Evolutionary conservation across 2,797 vertebrate genomes (phyloP), one percentile per base, ranked within the genome.

Genomic region (Menidia menidia): DNA sequence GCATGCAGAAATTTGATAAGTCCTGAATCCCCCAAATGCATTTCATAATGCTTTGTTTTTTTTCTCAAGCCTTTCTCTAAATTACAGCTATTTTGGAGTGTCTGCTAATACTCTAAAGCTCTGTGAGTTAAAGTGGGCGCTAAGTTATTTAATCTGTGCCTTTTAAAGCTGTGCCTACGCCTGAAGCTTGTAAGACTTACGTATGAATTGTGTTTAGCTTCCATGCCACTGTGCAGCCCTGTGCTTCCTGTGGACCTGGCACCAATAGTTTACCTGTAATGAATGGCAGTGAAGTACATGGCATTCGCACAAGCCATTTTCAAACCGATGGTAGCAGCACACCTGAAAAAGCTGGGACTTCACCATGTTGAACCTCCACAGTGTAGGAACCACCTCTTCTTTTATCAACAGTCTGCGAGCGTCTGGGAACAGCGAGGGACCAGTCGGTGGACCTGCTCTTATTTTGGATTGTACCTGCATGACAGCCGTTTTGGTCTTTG

Each of bases 1-100:
- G 68, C 73, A 61, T 50, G 44, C 60, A 66, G 68, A 68, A 81
- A 83, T 66, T 75, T 72, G 81, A 84, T 70, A 60, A 47, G 62
- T 75, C 45, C 44, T 64, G 84, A 77, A 73, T 75, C 68, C 69
- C 68, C 68, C 64, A 78, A 83, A 87, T 78, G 84, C 64, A 83
- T 71, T 75, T 70, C 63, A 39, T 10, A 75, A 82, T 71, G 66
- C 56, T 82, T 52, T 78, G 60, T 73, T 41, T 83, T 82, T 82
- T 50, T 64, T 61, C 50, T 67, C 53, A 33, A 69, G 13, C 30
- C 10, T 62, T 77, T 71, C 60, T 71, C n/a, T 69, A 52, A 66
- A 64, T 62, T 48, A 14, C 57, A 71, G 57, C 69, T n/a, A n/a
- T 72, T 81, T 71, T 61, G 56, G 70, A 67, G 60, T 51, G 50